A percentile compares a stretch with the other conserved stretches of the same genome.
Conservation (phyloP, 1,140 invertebrate species). For the Apis cerana region DNA sequence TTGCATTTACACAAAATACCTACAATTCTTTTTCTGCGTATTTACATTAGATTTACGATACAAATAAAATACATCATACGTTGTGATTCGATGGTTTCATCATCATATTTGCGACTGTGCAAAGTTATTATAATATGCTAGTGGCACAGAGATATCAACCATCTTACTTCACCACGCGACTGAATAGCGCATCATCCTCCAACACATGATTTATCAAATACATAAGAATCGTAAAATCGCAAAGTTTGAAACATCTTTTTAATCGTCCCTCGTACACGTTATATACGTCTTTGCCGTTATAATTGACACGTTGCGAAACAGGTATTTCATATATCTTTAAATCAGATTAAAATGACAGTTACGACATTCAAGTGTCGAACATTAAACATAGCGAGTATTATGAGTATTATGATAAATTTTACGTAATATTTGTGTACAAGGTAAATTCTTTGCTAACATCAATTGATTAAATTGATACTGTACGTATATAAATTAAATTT, state of each 20-base stretch:
- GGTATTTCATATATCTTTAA: conserved; percentile 29
- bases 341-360: conserved; percentile 41
- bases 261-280: conserved; percentile 20
- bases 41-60: conserved; percentile 57
- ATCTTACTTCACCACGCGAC: conserved; percentile 21
- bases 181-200: conserved; percentile 32
- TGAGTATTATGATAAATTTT: conserved; percentile 41
- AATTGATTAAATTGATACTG: conserved; percentile 20
- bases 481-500: conserved; percentile 8
- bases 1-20: conserved; percentile 69
- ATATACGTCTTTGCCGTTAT: conserved; percentile 49
- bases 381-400: conserved; percentile 58
- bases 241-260: conserved; percentile 29
- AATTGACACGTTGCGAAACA: conserved; percentile 59
- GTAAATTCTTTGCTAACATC: conserved; percentile 14
- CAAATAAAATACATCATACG: conserved; percentile 50
- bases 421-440: conserved; percentile 24
- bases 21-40: conserved; percentile 53
- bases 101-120: not conserved
- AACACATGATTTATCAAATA: conserved; percentile 33
- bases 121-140: not conserved
- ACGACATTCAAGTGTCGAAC: conserved; percentile 36
- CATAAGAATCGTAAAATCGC: conserved; percentile 40
- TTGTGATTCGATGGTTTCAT: conserved; percentile 11
- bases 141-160: not conserved